Base-by-base conservation (phyloP, 2,888 invertebrate genomes). In the Rapana venosa region DNA sequence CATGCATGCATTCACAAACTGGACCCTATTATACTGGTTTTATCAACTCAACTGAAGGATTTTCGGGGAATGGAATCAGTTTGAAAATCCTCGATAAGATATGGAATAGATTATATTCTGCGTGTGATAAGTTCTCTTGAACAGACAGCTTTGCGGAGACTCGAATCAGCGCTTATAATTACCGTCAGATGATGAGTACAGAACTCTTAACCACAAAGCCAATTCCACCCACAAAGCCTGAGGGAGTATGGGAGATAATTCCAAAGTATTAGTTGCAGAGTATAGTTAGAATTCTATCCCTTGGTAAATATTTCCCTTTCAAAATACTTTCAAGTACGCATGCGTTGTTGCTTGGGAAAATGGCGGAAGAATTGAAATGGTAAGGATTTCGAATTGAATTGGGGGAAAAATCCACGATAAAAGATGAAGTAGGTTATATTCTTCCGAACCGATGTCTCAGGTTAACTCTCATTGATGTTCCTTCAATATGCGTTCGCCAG, bases 361-460 rank as follows among this genome's bases (percentile, higher is more conserved):
- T 93, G 93, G 93, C 93, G 93, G 93, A 93, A 90, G 93, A 93
- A 93, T 93, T 92, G 90, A 93, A 93, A 90, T 90, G 90, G 92
- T 92, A 81, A 90, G 88, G 66, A 35, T 70, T 87, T 85, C 30
- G 58, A 85, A 85, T 85, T 58, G 58, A 85, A 79, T 20, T 32
- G 5, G 6, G 32, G 32, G 17, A 32, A 47, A 47, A 47, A 47
- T 47, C 47, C 47, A 47, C 2, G 47, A 47, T 47, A 47, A 47
- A 8, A 47, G 47, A 47, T 47, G 47, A 47, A 47, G 2, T 8
- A 5, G 47, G 8, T 47, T 5, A 47, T 47, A 47, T 47, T 47
- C 8, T 47, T 47, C 47, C 47, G 47, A 47, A 8, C 47, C 47
- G 47, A 47, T 47, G 47, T 47, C 47, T 47, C 47, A 47, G 2